Evolutionary conservation across 2,888 invertebrate species (phyloP), one percentile per base, ranked within the genome.

Genomic region (Diogma glabrata): DNA sequence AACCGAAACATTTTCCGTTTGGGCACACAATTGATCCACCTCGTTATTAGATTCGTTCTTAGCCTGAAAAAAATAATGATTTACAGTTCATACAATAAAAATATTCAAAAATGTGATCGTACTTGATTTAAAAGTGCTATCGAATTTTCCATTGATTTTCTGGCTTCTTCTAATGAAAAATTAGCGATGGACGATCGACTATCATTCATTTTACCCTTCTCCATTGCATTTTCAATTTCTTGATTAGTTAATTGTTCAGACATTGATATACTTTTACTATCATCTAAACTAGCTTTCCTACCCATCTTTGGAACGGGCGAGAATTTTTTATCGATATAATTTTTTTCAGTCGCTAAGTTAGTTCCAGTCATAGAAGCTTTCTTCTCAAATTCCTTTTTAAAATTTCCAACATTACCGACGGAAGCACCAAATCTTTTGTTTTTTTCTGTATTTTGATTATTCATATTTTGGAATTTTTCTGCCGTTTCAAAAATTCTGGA

Each of bases 351-450:
- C 2, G 64, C 61, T 1, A 48, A 48, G 65, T 63, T 22, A 61
- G 60, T 53, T 67, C 69, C 55, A 0, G 74, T 71, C 36, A 82
- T 72, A 47, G 82, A 84, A 1, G 85, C 84, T 66, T 85, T 82
- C 50, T 86, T 75, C 67, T 91, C 89, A 63, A 88, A 91, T 60
- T 87, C 88, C 60, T 85, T 84, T 60, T 89, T 90, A 59, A 86
- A 89, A 63, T 85, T 89, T 50, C 86, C 87, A 2, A 91, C 89
- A 65, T 85, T 89, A 14, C 88, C 87, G 26, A 78, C 78, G 24
- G 88, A 85, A 63, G 89, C 84, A 57, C 86, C 80, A 49, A 88
- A 75, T 67, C 88, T 90, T 68, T 87, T 88, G 28, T 83, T 83
- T 64, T 87, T 87, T 47, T 76, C 73, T 19, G 54, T 55, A 24